These are phyloP conservation scores for Chydorus sphaericus DNA, from an alignment of 2,888 invertebrate genomes.

Conservation along the genomic window DNA sequence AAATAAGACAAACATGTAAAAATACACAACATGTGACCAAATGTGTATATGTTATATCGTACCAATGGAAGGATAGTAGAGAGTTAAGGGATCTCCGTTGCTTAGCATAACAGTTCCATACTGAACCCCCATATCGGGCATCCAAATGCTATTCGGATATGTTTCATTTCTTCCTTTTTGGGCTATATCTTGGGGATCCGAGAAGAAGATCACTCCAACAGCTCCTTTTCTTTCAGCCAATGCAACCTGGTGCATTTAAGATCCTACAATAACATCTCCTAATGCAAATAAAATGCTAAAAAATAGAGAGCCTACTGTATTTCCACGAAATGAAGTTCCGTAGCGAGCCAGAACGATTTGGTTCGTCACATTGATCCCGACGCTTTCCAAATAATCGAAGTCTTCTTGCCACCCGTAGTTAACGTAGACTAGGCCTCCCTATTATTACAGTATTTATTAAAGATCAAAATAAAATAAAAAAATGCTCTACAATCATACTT, in stretches of 20 bases:
- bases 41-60: conserved; percentile 19
- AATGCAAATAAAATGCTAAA: no score
- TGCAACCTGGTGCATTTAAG: conserved; percentile 22
- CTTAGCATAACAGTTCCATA: conserved; percentile 29
- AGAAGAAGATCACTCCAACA: conserved; percentile 30
- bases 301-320: conserved; percentile 27
- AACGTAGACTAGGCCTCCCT: conserved; percentile 25
- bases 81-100: conserved; percentile 36
- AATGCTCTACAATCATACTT: not conserved
- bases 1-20: no score
- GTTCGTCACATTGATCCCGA: conserved; percentile 26
- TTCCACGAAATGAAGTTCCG: conserved; percentile 33
- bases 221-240: conserved; percentile 28
- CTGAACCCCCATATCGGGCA: conserved; percentile 34
- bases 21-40: no score
- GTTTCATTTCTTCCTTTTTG: conserved; percentile 19
- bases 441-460: not conserved
- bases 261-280: no score
- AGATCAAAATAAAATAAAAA: not conserved
- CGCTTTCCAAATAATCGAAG: conserved; percentile 25
- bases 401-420: conserved; percentile 32
- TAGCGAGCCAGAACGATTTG: conserved; percentile 35
- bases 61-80: conserved; percentile 34
- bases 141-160: conserved; percentile 29
- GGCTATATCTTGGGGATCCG: conserved; percentile 30